These are phyloP conservation scores for Peromyscus polionotus DNA, from an alignment of 2,113 vertebrate species.

Conservation along the genomic window DNA sequence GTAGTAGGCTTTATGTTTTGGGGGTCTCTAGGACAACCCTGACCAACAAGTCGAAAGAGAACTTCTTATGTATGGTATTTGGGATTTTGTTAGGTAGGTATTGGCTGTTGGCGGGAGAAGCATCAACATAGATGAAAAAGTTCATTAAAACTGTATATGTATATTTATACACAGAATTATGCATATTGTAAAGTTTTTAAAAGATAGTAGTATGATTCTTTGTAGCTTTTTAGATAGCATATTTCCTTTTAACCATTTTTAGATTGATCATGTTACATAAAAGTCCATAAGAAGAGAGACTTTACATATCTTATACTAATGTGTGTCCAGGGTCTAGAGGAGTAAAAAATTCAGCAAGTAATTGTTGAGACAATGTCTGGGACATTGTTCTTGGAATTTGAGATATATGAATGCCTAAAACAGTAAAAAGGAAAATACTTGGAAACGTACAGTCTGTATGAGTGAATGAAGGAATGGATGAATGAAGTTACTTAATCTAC, in stretches of 20 bases:
- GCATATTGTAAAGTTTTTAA: no score
- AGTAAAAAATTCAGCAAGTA: neutral
- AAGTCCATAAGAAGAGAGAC: neutral
- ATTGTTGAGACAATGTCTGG: neutral
- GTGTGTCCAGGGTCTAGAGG: neutral
- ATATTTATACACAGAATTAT: neutral
- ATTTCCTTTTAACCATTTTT: slow-evolving; percentile 1
- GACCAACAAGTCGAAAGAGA: neutral
- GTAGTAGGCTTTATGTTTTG: neutral
- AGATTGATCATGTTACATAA: neutral
- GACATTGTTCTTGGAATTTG: neutral
- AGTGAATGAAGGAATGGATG: neutral
- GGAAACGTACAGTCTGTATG: neutral
- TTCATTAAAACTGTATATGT: neutral
- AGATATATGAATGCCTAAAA: neutral
- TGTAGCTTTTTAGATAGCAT: neutral
- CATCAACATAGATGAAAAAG: neutral
- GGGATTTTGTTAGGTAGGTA: neutral
- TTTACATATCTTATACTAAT: neutral
- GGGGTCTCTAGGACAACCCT: neutral
- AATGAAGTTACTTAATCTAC: neutral
- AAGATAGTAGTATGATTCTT: neutral
- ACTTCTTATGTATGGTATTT: neutral
- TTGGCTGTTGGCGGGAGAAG: neutral
- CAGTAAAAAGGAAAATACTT: neutral